These are phyloP conservation scores for Eucriotettix oculatus DNA, from an alignment of 2,888 invertebrate genomes.

Conservation along the genomic window DNA sequence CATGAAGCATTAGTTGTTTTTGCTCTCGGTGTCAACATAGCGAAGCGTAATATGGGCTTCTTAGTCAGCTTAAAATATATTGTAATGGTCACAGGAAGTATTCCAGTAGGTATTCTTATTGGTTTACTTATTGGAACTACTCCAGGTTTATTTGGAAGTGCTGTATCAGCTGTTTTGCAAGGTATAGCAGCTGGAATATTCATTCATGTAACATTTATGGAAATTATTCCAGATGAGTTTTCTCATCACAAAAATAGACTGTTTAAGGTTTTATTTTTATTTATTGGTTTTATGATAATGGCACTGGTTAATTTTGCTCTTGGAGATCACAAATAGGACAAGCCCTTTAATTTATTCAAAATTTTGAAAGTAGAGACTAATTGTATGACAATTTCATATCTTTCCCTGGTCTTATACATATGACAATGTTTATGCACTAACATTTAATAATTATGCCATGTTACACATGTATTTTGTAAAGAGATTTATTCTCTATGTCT, in stretches of 20 bases:
- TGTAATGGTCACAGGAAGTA: conserved; percentile 18
- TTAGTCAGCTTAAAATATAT: conserved; percentile 15
- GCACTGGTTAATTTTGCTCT: conserved; percentile 5
- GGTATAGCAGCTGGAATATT: conserved; percentile 23
- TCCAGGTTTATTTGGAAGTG: conserved; percentile 17
- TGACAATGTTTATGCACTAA: too few species aligned
- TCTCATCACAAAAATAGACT: conserved; percentile 2
- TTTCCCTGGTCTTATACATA: too few species aligned
- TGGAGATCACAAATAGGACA: neutral
- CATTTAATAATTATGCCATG: too few species aligned
- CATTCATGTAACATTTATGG: conserved; percentile 22
- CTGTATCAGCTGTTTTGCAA: conserved; percentile 20
- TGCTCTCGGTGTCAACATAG: conserved; percentile 22
- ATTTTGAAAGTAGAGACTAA: too few species aligned
- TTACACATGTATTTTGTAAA: too few species aligned
- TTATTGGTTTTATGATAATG: conserved; percentile 8
- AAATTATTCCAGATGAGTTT: conserved; percentile 20
- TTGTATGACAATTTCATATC: too few species aligned
- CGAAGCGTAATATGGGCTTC: conserved; percentile 15
- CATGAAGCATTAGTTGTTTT: conserved; percentile 21
- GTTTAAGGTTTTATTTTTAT: conserved; percentile 6
- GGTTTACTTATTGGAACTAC: conserved; percentile 17
- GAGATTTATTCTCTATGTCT: too few species aligned
- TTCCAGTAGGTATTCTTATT: conserved; percentile 20
- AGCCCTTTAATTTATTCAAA: too few species aligned